Evolutionary conservation across 2,113 vertebrate species (phyloP).

Genomic region (Chaetodon auriga): DNA sequence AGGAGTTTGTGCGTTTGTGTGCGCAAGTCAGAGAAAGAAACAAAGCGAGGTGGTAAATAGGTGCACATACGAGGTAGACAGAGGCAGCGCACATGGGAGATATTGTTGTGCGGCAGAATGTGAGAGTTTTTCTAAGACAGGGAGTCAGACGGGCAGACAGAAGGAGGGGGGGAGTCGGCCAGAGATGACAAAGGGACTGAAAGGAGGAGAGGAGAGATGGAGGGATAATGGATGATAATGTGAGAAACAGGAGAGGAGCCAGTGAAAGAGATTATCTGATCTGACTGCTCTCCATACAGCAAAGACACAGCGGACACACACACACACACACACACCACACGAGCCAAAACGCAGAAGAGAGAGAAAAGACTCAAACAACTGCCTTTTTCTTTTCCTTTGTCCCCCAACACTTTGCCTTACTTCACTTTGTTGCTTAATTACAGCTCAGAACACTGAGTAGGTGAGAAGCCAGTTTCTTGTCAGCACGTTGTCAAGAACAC

Average conservation of each 20-base stretch:
- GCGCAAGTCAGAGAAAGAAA: slow-evolving; percentile 18
- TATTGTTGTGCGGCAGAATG: slow-evolving; percentile 46
- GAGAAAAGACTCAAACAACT: slow-evolving; percentile 2
- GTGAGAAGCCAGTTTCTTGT: slow-evolving; percentile 17
- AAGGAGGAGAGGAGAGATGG: slow-evolving; percentile 67
- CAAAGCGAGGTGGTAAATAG: slow-evolving; percentile 47
- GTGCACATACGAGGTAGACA: slow-evolving; percentile 31
- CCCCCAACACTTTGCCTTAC: neutral
- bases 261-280: slow-evolving; percentile 76
- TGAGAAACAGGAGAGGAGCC: slow-evolving; percentile 77
- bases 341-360: slow-evolving; percentile 12
- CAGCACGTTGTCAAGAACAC: slow-evolving; percentile 21
- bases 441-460: neutral
- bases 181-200: slow-evolving; percentile 66
- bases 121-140: slow-evolving; percentile 47
- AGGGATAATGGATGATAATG: slow-evolving; percentile 78
- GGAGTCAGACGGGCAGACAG: slow-evolving; percentile 41
- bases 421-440: slow-evolving; percentile 7
- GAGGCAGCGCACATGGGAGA: slow-evolving; percentile 40
- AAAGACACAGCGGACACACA: slow-evolving; percentile 38
- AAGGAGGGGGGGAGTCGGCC: slow-evolving; percentile 23
- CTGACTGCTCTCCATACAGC: slow-evolving; percentile 53
- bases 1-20: neutral
- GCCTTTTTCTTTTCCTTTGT: neutral
- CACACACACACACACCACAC: slow-evolving; percentile 15